These are phyloP conservation scores for Liodrosophila aerea DNA, from an alignment of 2,888 invertebrate species.

Conservation along the genomic window DNA sequence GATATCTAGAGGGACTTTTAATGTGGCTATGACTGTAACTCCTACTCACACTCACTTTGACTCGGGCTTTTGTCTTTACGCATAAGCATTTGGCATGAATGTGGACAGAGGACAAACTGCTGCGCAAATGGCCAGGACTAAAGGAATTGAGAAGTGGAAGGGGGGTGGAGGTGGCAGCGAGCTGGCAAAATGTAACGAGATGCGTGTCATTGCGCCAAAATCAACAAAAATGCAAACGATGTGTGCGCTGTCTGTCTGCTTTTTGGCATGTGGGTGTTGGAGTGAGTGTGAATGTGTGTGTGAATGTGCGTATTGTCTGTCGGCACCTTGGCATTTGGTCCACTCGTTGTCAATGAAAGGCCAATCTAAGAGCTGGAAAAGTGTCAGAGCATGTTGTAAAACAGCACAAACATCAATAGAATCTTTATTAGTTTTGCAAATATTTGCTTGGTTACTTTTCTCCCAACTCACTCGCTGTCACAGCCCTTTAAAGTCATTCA, in stretches of 20 bases:
- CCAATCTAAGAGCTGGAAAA: conserved; percentile 38
- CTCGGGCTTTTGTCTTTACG: not conserved
- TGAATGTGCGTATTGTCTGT: not conserved
- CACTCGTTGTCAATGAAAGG: conserved; percentile 53
- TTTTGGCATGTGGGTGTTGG: conserved; percentile 5
- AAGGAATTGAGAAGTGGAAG: not conserved
- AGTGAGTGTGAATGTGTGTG: conserved; percentile 13
- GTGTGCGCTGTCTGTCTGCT: conserved; percentile 48
- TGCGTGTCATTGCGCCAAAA: conserved; percentile 73
- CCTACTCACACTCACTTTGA: not conserved
- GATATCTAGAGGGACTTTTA: conserved; percentile 17
- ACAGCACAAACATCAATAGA: conserved; percentile 66
- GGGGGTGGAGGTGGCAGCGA: not conserved
- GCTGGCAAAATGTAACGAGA: conserved; percentile 62
- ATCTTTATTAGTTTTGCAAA: conserved; percentile 72
- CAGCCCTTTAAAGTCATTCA: not conserved
- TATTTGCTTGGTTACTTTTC: conserved; percentile 48
- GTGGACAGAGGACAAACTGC: conserved; percentile 39
- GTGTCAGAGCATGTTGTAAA: conserved; percentile 37
- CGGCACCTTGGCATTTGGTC: too few species aligned
- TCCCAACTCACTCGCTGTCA: not conserved
- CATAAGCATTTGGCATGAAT: conserved; percentile 6
- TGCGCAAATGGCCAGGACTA: conserved; percentile 41
- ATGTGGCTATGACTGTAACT: conserved; percentile 13
- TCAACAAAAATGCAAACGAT: conserved; percentile 75